These are phyloP conservation scores for Polymixis lichenea DNA, from an alignment of 2,888 invertebrate species.

Conservation along the genomic window DNA sequence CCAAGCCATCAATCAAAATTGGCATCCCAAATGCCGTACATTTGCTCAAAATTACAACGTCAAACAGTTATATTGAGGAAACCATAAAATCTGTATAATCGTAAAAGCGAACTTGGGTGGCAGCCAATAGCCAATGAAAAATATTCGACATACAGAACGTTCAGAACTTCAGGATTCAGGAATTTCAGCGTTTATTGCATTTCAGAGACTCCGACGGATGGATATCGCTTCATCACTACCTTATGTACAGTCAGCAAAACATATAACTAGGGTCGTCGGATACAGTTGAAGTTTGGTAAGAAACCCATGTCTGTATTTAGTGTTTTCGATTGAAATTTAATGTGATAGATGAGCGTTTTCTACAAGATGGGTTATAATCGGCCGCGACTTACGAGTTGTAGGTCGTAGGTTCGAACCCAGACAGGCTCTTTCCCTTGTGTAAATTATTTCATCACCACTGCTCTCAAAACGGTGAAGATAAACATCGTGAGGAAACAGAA, in stretches of 20 bases:
- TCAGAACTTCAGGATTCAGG: slow-evolving; percentile 41
- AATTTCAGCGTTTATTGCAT: slow-evolving; percentile 68
- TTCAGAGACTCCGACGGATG: slow-evolving; percentile 62
- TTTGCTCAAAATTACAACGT: slow-evolving; percentile 76
- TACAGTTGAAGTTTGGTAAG: no score
- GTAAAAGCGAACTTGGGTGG: slow-evolving; percentile 87
- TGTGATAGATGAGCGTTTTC: no score
- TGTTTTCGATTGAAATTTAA: no score
- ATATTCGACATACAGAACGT: slow-evolving; percentile 82
- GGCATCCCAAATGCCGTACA: slow-evolving; percentile 59
- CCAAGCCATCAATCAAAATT: slow-evolving; percentile 60
- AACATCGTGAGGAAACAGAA: no score
- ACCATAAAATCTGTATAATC: slow-evolving; percentile 88
- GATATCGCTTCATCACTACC: slow-evolving; percentile 60
- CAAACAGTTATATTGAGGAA: slow-evolving; percentile 88
- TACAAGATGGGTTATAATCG: no score
- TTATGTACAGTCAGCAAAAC: background rate
- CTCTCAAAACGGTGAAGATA: no score
- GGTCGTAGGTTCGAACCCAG: no score
- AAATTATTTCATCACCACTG: no score
- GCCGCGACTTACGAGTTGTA: no score
- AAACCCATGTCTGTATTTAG: no score
- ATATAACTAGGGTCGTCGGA: no score
- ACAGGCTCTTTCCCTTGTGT: no score
- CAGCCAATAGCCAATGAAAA: slow-evolving; percentile 87